Evolutionary conservation across 2,888 invertebrate species (phyloP).

Genomic region (Ichneumoninae sp.): DNA sequence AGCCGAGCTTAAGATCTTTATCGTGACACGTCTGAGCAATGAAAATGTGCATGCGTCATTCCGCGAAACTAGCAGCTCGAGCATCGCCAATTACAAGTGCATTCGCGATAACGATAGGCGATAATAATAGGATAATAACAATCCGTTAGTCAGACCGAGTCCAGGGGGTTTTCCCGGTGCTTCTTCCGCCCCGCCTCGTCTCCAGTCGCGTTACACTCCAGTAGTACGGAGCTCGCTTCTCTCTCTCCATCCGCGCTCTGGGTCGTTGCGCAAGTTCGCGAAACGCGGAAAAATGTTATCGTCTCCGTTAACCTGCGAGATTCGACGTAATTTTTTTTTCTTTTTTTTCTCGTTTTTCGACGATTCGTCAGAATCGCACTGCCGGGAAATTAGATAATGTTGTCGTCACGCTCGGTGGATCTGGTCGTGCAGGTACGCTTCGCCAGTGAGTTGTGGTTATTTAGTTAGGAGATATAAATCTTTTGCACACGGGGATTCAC

Average conservation of each 20-base stretch:
- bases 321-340: conserved; percentile 13
- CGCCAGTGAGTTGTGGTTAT: conserved; percentile 8
- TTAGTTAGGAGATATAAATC: neutral
- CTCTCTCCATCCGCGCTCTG: conserved; percentile 41
- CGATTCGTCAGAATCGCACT: conserved; percentile 21
- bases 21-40: conserved; percentile 38
- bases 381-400: conserved; percentile 67
- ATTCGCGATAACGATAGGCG: conserved; percentile 57
- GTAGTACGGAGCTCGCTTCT: conserved; percentile 7
- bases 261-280: conserved; percentile 51
- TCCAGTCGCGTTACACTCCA: conserved; percentile 9
- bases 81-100: conserved; percentile 50
- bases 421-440: conserved; percentile 13
- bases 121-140: conserved; percentile 49
- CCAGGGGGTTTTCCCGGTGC: conserved; percentile 49
- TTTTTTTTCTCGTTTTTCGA: conserved; percentile 15
- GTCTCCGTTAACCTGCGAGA: neutral
- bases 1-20: conserved; percentile 45
- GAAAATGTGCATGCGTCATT: conserved; percentile 58
- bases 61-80: conserved; percentile 49
- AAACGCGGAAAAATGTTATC: conserved; percentile 25
- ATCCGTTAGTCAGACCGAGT: conserved; percentile 60
- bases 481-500: conserved; percentile 33
- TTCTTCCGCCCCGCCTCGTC: conserved; percentile 15
- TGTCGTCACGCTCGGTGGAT: conserved; percentile 69